Base-by-base conservation (phyloP, 1,140 invertebrate genomes). In the Drosophila repleta region DNA sequence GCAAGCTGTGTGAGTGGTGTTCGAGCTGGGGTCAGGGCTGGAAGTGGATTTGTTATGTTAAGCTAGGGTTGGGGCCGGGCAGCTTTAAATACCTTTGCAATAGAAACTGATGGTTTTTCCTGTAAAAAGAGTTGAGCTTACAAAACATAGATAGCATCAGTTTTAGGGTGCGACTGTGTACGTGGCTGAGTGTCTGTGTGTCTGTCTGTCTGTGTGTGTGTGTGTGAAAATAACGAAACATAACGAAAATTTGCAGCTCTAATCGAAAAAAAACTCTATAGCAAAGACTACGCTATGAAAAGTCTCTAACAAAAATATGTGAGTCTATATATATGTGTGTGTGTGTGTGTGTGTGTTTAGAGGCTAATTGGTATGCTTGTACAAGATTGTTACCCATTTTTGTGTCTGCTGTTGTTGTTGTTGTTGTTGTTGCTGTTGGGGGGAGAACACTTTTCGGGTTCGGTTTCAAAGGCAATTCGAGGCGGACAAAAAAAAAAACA, bases 21-120 rank as follows among this genome's bases (percentile, higher is more conserved):
- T 18, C 4, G 43, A 8, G 35, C 37, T 35, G 26, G 17, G 26
- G 29, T 39, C 39, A 7, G 20, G 18, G 20, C n/a, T n/a, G n/a
- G n/a, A n/a, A n/a, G 29, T 29, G 64, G 39, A 10, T 35, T 35
- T 35, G 10, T 35, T 21, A 26, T 8, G 39, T 17, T 48, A 18
- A 60, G 35, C n/a, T 18, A 37, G 64, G 52, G 68, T 15, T 43
- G 39, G 39, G 66, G 10, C 49, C 35, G 78, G 84, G 83, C 79
- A 89, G 85, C 76, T 89, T 89, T 89, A 90, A 90, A 90, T 90
- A 90, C 89, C 89, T 90, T 89, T 90, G 89, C 76, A 90, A 90
- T 74, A 90, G 70, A 87, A 90, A 90, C 71, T 90, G 89, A 90
- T 90, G 89, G 85, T 90, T 90, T 89, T 90, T 90, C 89, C 89